phyloP scores from a whole-genome alignment of 2,797 vertebrate genomes.

The Leucoraja ocellata region DNA sequence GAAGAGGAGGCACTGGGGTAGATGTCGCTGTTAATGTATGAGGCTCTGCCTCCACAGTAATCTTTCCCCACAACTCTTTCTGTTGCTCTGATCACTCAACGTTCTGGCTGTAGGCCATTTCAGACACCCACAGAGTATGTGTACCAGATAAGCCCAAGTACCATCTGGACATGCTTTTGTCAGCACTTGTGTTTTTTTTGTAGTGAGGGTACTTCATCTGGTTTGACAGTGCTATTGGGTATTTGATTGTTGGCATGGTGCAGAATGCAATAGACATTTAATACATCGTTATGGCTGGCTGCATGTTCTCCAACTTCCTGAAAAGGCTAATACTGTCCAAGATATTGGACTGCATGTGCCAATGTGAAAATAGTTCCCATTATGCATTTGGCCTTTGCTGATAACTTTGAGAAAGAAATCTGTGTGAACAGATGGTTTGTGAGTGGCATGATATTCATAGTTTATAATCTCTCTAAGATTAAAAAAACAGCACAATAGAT shows the following conservation, averaged over 20 bases:
- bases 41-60: not conserved
- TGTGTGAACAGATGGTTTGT: not conserved
- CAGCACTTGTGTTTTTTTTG: not conserved
- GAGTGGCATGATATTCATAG: not conserved
- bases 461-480: not conserved
- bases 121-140: not conserved
- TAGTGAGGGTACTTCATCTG: not conserved
- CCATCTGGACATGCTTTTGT: not conserved
- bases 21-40: not conserved
- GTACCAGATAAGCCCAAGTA: not conserved
- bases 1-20: not conserved
- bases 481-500: not conserved
- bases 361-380: not conserved
- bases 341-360: not conserved
- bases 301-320: not conserved
- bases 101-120: not conserved
- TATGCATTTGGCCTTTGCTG: not conserved
- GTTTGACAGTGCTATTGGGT: not conserved
- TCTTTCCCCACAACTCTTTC: no score
- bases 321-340: not conserved
- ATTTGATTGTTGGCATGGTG: not conserved
- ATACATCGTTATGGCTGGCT: not conserved
- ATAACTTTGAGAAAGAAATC: not conserved
- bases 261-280: not conserved
- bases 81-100: not conserved